Evolutionary conservation across 2,888 invertebrate genomes (phyloP), one percentile per base, ranked within the genome.

Genomic region (Autographa gamma): DNA sequence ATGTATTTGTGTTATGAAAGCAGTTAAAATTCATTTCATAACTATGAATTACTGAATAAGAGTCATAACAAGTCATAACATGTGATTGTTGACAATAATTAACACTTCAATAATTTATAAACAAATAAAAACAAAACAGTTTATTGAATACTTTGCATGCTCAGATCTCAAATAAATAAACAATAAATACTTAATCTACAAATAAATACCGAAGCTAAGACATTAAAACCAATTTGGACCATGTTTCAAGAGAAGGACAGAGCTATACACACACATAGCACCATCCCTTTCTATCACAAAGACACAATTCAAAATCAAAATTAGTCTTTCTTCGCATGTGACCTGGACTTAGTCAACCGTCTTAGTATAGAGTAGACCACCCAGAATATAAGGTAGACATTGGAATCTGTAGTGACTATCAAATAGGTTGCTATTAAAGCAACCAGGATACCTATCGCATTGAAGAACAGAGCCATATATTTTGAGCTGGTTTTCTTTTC

Each of bases 341-440:
- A 48, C 63, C 87, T 90, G 1, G 90, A 81, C 74, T 89, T 90
- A 41, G 84, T 75, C 85, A 93, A 89, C 84, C 93, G 85, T 70
- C 95, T 89, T 0, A 94, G 79, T 0, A 95, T 88, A 0, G 95
- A 95, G 72, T 93, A 95, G 41, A 85, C 83, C 3, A 95, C 83
- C 95, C 95, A 95, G 74, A 95, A 94, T 14, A 94, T 82, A 14
- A 95, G 83, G 66, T 94, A 95, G 6, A 95, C 68, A 25, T 92
- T 93, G 0, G 95, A 94, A 65, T 95, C 91, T 0, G 93, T 92
- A 14, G 88, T 90, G 0, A 95, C 83, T 31, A 95, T 91, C 82
- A 94, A 73, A 61, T 94, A 95, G 0, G 91, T 89, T 0, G 93
- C 93, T n/a, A 92, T 69, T 2, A 94, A 75, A 0, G 95, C 94